Evolutionary conservation across 1,140 invertebrate species (phyloP).

Genomic region (Drosophila repletoides): DNA sequence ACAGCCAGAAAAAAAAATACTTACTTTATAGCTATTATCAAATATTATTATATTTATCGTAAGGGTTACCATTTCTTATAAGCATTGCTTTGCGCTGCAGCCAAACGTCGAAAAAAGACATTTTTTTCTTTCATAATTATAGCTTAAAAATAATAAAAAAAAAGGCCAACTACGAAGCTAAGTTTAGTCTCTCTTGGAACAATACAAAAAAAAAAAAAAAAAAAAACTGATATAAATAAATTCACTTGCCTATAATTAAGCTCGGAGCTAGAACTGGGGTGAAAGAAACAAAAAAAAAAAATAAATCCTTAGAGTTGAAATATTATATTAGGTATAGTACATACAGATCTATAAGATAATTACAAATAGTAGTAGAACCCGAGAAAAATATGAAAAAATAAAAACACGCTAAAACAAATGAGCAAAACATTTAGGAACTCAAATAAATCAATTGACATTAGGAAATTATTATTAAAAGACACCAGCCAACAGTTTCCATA

Average conservation of each 20-base stretch:
- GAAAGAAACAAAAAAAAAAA: neutral
- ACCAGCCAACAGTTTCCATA: neutral
- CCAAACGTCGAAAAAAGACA: conserved; percentile 16
- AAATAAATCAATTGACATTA: conserved; percentile 41
- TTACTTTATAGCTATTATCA: conserved; percentile 40
- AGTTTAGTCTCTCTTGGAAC: conserved; percentile 74
- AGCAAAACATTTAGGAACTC: conserved; percentile 45
- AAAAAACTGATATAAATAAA: conserved; percentile 60
- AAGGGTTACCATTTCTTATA: conserved; percentile 47
- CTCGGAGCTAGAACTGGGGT: conserved; percentile 47
- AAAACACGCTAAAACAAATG: conserved; percentile 22
- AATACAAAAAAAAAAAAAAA: conserved; percentile 36
- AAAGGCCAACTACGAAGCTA: conserved; percentile 57
- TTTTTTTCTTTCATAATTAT: conserved; percentile 1
- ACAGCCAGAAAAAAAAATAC: conserved; percentile 44
- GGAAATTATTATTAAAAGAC: conserved; percentile 17
- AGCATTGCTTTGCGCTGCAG: conserved; percentile 64
- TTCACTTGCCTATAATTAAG: conserved; percentile 68
- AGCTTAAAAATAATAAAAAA: conserved; percentile 49
- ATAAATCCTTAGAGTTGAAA: conserved; percentile 1
- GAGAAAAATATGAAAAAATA: neutral
- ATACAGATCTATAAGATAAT: neutral
- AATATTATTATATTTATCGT: conserved; percentile 41
- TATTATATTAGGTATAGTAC: conserved; percentile 6
- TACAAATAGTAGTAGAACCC: neutral